Conservation (phyloP, 2,888 invertebrate species). For the Dolomedes plantarius region DNA sequence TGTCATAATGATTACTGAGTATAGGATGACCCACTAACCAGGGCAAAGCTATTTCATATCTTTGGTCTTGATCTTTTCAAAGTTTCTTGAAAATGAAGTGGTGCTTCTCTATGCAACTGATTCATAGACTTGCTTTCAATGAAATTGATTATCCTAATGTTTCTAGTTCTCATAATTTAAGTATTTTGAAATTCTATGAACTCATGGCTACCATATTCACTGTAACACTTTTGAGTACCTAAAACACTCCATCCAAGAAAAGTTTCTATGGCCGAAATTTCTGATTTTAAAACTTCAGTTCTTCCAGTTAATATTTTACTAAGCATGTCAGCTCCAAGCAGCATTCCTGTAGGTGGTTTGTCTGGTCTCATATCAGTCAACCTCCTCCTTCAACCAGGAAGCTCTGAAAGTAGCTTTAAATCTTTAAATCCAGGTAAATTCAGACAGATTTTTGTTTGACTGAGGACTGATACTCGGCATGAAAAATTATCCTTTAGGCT, state of each 20-base stretch:
- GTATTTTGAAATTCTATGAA: slow-evolving; percentile 12
- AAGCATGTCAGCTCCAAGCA: not conserved
- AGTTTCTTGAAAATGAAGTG: not conserved
- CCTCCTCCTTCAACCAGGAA: not conserved
- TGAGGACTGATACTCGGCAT: slow-evolving; percentile 6
- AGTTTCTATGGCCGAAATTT: slow-evolving; percentile 17
- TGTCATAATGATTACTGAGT: no score
- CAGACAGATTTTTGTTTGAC: not conserved
- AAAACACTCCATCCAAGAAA: slow-evolving; percentile 1
- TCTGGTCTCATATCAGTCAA: not conserved
- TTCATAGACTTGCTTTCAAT: not conserved
- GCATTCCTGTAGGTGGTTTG: not conserved
- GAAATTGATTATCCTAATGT: not conserved
- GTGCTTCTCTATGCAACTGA: not conserved
- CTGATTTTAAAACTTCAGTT: not conserved
- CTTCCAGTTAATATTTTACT: not conserved
- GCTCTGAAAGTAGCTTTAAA: not conserved
- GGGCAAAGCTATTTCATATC: no score
- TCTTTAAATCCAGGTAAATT: slow-evolving; percentile 6
- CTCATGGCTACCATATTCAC: not conserved
- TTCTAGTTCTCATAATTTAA: not conserved
- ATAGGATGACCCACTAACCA: no score
- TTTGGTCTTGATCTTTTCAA: no score
- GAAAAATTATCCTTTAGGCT: not conserved
- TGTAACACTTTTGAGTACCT: not conserved